A percentile compares a stretch with the other conserved stretches of the same genome.
Evolutionary conservation across 2,113 vertebrate genomes (phyloP).

Genomic region (Coptodon bakossiorum): DNA sequence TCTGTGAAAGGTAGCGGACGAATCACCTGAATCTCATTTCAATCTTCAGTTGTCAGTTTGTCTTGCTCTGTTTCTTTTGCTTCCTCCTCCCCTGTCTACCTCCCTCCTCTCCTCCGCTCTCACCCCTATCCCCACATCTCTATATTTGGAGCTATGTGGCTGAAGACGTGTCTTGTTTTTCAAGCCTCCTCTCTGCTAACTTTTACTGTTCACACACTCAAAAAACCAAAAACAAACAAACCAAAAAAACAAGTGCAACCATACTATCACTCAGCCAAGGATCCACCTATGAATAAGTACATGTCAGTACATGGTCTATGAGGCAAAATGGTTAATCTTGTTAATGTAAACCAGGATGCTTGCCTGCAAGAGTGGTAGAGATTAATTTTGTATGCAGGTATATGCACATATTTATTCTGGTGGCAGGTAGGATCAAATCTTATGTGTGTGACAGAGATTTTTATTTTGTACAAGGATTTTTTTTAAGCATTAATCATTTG

Average conservation of each 20-base stretch:
- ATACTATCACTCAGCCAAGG: background rate
- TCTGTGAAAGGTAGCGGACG: background rate
- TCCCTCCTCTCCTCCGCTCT: background rate
- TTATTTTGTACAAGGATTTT: background rate
- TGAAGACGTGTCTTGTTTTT: conserved; percentile 30
- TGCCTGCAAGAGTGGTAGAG: background rate
- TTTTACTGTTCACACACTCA: background rate
- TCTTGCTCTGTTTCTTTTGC: background rate
- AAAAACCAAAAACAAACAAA: background rate
- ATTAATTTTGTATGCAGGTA: background rate
- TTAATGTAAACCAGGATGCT: background rate
- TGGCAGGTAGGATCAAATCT: background rate
- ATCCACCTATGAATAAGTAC: background rate
- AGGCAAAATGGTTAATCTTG: background rate
- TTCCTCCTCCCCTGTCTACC: background rate
- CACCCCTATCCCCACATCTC: conserved; percentile 23
- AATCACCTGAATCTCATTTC: background rate
- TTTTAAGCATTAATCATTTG: background rate
- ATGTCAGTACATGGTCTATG: background rate
- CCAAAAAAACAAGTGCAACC: background rate
- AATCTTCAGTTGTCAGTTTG: background rate
- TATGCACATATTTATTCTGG: background rate
- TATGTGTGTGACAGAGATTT: background rate
- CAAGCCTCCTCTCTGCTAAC: background rate
- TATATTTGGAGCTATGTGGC: conserved; percentile 42